Base-by-base conservation (phyloP, 23 tunicate species). In the Phallusia fumigata region DNA sequence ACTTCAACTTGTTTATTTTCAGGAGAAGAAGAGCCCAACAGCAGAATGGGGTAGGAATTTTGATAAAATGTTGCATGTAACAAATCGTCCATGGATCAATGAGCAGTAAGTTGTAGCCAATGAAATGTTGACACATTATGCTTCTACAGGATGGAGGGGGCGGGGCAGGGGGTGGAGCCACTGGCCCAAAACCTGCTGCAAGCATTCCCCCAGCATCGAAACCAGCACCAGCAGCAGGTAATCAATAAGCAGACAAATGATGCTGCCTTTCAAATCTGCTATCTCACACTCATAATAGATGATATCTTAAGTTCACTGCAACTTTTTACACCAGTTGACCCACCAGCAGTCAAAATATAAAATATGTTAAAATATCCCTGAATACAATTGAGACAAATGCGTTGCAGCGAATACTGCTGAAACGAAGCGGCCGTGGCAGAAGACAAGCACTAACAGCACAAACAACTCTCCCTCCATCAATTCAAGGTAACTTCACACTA, bases 401-500 rank as follows among this genome's bases (percentile, higher is more conserved):
- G 3, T 58, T 58, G 16, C 69, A 58, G 69, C 69, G 1, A 58
- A 58, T 16, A 58, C 75, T 36, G 0, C 80, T 45, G 86, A 83
- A 75, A 51, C 79, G 19, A 84, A 78, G 30, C 78, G 88, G 52
- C 88, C 88, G 52, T 53, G 77, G 82, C 74, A 73, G 53, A 73
- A 84, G 12, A 78, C 65, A n/a, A 75, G 30, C 19, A 33, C 6
- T 10, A 74, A 77, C 30, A 74, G 33, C 19, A 10, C 76, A 10
- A 74, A 30, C 69, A 58, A 13, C 31, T 75, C 80, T 24, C 80
- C 80, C 53, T 83, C 86, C 5, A 79, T 79, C 15, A 75, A 69
- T 49, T 53, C 76, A 30, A 79, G 86, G 86, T 83, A 83, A 83
- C 58, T 58, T 58, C 3, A 22, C 10, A 40, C 10, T 10, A 40